Percentiles rank a stretch among this genome's conserved stretches.
These are phyloP conservation scores for Fringilla coelebs DNA, from an alignment of 2,797 vertebrate genomes.

Conservation along the genomic window DNA sequence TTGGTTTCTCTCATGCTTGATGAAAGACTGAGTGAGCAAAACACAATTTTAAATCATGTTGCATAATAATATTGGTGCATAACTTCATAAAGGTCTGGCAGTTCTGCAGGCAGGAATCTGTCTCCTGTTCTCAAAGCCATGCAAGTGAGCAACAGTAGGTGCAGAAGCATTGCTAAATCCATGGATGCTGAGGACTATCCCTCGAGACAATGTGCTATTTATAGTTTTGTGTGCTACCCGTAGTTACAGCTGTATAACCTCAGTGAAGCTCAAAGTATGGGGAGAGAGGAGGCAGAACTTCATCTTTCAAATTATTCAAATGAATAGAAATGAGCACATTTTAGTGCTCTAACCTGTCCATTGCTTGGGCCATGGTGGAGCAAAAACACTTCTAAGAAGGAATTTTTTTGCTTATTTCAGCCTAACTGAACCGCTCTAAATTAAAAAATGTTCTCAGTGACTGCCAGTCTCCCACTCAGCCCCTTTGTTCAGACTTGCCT, in stretches of 20 bases:
- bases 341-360: neutral
- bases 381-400: neutral
- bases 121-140: neutral
- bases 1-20: neutral
- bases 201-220: neutral
- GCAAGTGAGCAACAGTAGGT: neutral
- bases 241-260: neutral
- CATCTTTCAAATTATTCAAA: neutral
- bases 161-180: neutral
- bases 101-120: neutral
- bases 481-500: neutral
- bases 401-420: neutral
- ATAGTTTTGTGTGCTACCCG: neutral
- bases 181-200: neutral
- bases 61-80: neutral
- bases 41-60: neutral
- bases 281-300: neutral
- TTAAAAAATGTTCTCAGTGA: neutral
- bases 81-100: neutral
- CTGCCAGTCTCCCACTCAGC: neutral
- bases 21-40: neutral
- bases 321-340: neutral
- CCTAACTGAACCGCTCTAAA: neutral
- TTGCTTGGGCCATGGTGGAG: fast-evolving
- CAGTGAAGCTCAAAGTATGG: neutral